A percentile compares a stretch with the other conserved stretches of the same genome.
phyloP scores from a whole-genome alignment of 2,797 vertebrate species.

The Huso huso region DNA sequence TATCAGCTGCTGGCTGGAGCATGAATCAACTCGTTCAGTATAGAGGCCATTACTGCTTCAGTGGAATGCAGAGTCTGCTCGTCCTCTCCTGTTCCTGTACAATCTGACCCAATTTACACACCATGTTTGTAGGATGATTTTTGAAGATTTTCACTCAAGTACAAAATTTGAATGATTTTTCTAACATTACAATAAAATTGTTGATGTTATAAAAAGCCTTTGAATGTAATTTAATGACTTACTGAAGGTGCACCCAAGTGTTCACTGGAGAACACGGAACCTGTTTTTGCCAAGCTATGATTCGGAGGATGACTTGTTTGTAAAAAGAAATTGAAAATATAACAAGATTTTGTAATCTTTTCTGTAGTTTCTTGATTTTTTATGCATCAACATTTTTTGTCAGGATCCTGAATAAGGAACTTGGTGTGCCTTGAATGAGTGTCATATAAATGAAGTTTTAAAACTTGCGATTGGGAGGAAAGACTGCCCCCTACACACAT shows the following conservation, averaged over 20 bases:
- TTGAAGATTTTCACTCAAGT: not conserved
- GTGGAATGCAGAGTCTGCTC: not conserved
- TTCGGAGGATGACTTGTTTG: not conserved
- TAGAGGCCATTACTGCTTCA: too few species aligned
- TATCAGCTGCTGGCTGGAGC: too few species aligned
- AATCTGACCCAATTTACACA: too few species aligned
- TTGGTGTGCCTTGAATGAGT: too few species aligned
- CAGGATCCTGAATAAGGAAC: not conserved
- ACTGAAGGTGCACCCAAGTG: not conserved
- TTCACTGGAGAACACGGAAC: too few species aligned
- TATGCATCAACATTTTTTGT: not conserved
- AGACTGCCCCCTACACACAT: too few species aligned
- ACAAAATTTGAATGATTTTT: not conserved
- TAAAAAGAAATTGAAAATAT: not conserved
- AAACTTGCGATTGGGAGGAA: too few species aligned
- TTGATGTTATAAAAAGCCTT: not conserved
- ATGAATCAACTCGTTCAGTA: too few species aligned
- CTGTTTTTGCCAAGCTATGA: not conserved
- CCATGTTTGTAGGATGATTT: too few species aligned
- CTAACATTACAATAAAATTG: not conserved
- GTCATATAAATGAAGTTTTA: too few species aligned
- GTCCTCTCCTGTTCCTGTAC: too few species aligned
- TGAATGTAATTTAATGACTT: not conserved
- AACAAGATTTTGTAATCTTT: not conserved
- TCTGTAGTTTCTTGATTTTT: not conserved